These are phyloP conservation scores for Thymelicus lineola DNA, from an alignment of 2,888 invertebrate genomes.

Conservation along the genomic window DNA sequence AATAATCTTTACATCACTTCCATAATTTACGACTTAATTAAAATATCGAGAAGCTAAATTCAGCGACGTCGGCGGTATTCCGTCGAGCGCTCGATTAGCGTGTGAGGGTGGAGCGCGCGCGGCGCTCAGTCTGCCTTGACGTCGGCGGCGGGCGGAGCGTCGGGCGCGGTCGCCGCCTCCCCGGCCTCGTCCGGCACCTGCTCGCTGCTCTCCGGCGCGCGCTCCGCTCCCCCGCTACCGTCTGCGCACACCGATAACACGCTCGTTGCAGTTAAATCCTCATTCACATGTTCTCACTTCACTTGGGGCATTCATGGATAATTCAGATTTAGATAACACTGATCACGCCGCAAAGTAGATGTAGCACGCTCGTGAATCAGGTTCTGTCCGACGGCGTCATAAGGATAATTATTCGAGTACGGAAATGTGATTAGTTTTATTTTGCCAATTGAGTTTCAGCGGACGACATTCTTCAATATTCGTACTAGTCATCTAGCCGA, in stretches of 20 bases:
- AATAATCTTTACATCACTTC: conserved; percentile 77
- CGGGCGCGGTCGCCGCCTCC: conserved; percentile 58
- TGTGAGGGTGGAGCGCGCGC: conserved; percentile 41
- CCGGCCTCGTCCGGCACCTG: conserved; percentile 53
- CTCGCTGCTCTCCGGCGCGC: conserved; percentile 59
- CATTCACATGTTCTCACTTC: background rate
- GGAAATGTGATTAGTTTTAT: too few species aligned
- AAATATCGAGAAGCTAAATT: conserved; percentile 75
- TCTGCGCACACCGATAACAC: conserved; percentile 42
- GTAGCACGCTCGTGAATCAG: background rate
- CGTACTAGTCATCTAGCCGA: too few species aligned
- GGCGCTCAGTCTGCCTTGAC: conserved; percentile 64
- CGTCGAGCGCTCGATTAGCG: conserved; percentile 42
- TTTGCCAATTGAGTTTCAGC: background rate
- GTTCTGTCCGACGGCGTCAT: background rate
- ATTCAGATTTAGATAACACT: background rate
- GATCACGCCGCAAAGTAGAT: background rate
- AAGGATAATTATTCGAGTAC: background rate
- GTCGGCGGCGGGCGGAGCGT: conserved; percentile 59
- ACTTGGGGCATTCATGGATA: background rate
- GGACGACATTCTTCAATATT: too few species aligned
- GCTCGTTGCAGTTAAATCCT: conserved; percentile 7
- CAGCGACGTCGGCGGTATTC: conserved; percentile 50
- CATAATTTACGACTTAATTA: conserved; percentile 82
- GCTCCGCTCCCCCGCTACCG: conserved; percentile 59